Evolutionary conservation across 2,113 vertebrate genomes (phyloP), one percentile per base, ranked within the genome.

Genomic region (Callorhinus ursinus): DNA sequence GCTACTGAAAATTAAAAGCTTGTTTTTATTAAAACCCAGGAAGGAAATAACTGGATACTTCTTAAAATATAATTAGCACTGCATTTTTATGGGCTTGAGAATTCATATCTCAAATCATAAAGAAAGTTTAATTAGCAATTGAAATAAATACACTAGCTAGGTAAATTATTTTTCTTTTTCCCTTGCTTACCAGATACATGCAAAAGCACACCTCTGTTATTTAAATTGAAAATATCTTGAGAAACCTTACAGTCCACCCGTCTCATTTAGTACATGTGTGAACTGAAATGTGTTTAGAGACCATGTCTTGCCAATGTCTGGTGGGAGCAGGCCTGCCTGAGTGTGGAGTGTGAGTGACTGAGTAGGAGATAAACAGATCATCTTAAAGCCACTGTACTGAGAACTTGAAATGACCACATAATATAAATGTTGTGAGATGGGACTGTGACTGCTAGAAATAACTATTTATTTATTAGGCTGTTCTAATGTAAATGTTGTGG

Each of bases 1-100:
- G 15, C 36, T 74, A 46, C 33, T 77, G 33, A 93, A 97, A 95
- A 95, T 97, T 89, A 88, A 97, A 96, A 96, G 33, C 82, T 87
- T 91, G 51, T 71, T 79, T 84, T 87, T 51, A 72, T 90, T 92
- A 90, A 79, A 92, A 83, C 10, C 26, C 31, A 88, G 72, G 65
- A 31, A 77, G 36, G 71, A 93, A 94, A 95, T 93, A 93, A 88
- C 93, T 80, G 39, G 28, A 59, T 87, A 46, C 51, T 96, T 46
- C n/a, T 85, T 59, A 84, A 90, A 96, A 85, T 94, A 63, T 87
- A 91, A 96, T 87, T 93, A 87, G 63, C 42, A 82, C 19, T 84
- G 5, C 57, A 92, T 39, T 91, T 96, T 92, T 88, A 96, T 79
- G 65, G 46, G 15, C 49, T 87, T 90, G 4, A 15, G 4, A 16